Conservation (phyloP, 2,888 invertebrate species). For the Ornithoptera priamus region DNA sequence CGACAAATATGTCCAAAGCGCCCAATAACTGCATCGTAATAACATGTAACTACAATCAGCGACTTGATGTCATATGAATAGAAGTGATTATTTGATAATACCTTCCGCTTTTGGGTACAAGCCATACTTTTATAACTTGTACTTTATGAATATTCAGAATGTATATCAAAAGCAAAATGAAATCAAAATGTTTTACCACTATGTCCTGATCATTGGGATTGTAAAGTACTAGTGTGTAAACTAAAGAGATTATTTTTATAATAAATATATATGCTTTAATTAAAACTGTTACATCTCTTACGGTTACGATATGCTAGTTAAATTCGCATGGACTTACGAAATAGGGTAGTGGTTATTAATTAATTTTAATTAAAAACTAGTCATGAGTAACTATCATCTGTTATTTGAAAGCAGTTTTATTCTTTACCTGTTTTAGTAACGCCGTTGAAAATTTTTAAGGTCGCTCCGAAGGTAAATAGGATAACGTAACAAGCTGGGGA, state of each 20-base stretch:
- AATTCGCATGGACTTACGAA: too few species aligned
- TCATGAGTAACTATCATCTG: not conserved
- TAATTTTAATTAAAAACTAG: not conserved
- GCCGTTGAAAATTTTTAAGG: not conserved
- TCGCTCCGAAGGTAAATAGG: constrained; percentile 5
- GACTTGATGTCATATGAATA: constrained; percentile 16
- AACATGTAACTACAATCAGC: not conserved
- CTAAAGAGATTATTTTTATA: too few species aligned
- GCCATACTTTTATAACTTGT: too few species aligned
- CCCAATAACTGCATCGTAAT: constrained; percentile 9
- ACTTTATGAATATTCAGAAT: too few species aligned
- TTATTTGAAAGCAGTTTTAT: constrained; percentile 9
- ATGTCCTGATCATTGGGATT: too few species aligned
- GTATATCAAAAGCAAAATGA: too few species aligned
- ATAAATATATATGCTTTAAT: too few species aligned
- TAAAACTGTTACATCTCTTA: too few species aligned
- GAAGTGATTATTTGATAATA: constrained; percentile 2
- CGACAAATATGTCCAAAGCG: not conserved
- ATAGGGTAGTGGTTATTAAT: not conserved
- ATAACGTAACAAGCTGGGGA: not conserved
- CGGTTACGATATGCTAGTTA: too few species aligned
- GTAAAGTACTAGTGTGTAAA: too few species aligned
- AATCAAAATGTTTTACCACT: too few species aligned
- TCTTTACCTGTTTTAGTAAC: not conserved
- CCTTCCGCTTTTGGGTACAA: not conserved